Percentiles rank a stretch among this genome's conserved stretches.
Conservation (phyloP, 2,888 invertebrate species). For the Zaprionus bogoriensis region DNA sequence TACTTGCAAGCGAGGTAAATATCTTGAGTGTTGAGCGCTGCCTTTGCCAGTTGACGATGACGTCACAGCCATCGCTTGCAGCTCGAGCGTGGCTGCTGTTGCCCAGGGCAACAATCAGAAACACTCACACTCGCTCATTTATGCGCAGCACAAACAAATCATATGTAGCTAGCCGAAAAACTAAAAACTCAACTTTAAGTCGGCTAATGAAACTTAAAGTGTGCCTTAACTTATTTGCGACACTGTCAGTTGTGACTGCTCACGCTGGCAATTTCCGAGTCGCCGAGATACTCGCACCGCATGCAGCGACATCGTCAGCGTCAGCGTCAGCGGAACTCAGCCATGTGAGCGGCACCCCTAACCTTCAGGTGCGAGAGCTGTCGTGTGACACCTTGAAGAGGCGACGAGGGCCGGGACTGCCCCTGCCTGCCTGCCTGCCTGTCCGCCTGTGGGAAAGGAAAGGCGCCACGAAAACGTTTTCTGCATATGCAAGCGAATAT, state of each 20-base stretch:
- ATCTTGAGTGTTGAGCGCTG: slow-evolving; percentile 36
- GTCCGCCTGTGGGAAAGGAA: neutral
- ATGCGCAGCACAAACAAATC: no score
- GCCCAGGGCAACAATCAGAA: slow-evolving; percentile 7
- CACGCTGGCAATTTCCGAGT: slow-evolving; percentile 47
- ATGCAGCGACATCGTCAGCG: neutral
- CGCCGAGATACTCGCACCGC: slow-evolving; percentile 15
- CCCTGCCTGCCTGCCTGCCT: neutral
- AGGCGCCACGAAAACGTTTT: slow-evolving; percentile 24
- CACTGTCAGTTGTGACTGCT: slow-evolving; percentile 23
- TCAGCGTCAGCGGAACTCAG: slow-evolving; percentile 35
- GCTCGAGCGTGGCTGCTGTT: slow-evolving; percentile 19
- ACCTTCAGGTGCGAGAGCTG: slow-evolving; percentile 14
- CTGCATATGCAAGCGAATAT: slow-evolving; percentile 63
- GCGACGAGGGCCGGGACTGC: neutral
- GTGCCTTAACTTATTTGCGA: slow-evolving; percentile 26
- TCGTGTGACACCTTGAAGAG: slow-evolving; percentile 18
- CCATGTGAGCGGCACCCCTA: slow-evolving; percentile 32
- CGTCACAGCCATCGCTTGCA: slow-evolving; percentile 47
- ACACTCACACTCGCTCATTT: no score
- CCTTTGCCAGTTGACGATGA: slow-evolving; percentile 8
- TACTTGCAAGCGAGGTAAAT: slow-evolving; percentile 57
- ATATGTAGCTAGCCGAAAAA: slow-evolving; percentile 5
- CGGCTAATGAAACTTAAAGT: neutral
- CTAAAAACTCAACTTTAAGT: neutral